Percentiles rank a stretch among this genome's conserved stretches.
These are phyloP conservation scores for Pelagia noctiluca DNA, from an alignment of 30 jellyfish, hydroid and myxozoan genomes.

Conservation along the genomic window DNA sequence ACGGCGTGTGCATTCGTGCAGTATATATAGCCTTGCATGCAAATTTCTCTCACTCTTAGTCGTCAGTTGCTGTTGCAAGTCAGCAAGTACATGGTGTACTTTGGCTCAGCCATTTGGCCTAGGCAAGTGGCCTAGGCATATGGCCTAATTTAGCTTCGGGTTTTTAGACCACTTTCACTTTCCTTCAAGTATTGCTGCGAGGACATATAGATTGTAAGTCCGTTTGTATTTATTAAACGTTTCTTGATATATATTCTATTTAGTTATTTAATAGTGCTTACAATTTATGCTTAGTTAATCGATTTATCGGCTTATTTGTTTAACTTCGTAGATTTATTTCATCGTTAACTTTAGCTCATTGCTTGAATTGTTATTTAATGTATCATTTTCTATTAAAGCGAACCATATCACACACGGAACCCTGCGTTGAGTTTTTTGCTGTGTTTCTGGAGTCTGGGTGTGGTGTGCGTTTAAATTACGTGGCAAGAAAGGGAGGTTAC, in stretches of 20 bases:
- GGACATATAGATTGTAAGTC: conserved; percentile 13
- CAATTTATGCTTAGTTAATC: not conserved
- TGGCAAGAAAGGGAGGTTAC: conserved; percentile 13
- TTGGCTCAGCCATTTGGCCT: conserved; percentile 7
- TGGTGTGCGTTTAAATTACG: conserved; percentile 2
- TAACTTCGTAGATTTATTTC: not conserved
- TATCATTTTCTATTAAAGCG: conserved; percentile 7
- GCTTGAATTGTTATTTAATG: not conserved
- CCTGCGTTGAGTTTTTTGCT: not conserved
- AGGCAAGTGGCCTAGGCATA: conserved; percentile 25
- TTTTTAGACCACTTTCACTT: not conserved
- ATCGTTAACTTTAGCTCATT: not conserved
- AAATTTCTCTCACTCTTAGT: not conserved
- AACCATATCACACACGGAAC: conserved; percentile 19
- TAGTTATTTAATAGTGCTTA: not conserved
- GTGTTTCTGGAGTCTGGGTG: conserved; percentile 13
- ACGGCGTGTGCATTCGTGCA: conserved; percentile 26
- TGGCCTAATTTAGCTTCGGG: not conserved
- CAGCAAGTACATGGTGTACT: not conserved
- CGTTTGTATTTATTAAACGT: not conserved
- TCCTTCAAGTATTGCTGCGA: not conserved
- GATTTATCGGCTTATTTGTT: not conserved
- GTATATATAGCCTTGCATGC: conserved; percentile 8
- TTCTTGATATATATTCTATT: not conserved
- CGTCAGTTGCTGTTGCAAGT: conserved; percentile 7